Evolutionary conservation across 1,140 invertebrate genomes (phyloP), one percentile per base, ranked within the genome.

Genomic region (Cryptotermes secundus): DNA sequence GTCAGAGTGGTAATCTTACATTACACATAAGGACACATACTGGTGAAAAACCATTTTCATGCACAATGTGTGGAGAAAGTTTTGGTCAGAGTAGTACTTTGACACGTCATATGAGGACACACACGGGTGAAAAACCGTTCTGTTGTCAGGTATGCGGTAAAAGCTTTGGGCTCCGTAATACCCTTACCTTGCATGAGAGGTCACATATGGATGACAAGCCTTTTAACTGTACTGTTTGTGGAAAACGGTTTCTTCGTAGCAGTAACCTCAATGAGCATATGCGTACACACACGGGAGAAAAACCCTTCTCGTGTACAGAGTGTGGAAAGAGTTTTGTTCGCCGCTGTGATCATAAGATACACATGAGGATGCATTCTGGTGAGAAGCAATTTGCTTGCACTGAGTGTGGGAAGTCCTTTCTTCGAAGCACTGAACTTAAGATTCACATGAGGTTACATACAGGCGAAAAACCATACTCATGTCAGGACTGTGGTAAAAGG

Each of bases 351-450:
- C 86, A 92, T 83, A 89, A 89, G 85, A 89, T 90, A 85, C 91
- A 92, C 87, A 88, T 89, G 85, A 89, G 89, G 84, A 90, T 89
- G 14, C 91, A 92, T 87, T 91, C 90, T 26, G 88, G 88, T 26
- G 92, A 92, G n/a, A 83, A 83, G 34, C 83, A 49, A 12, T 83
- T 83, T 34, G 53, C 49, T 87, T 94, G 93, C 89, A 92, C 91
- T 87, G 90, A 93, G 87, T 94, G 93, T 90, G 92, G 92, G 89
- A 93, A 93, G 90, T 93, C 92, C 86, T 94, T 94, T 89, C 34
- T 34, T n/a, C 34, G n/a, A 4, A 72, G 59, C 10, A 91, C 91
- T 36, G 91, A 93, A 86, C 87, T 95, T 3, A 91, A 91, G 10
- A 90, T 92, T 38, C 94, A 95, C 87, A 92, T 93, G 88, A 89